Conservation (phyloP, 1,140 invertebrate species). For the Drosophila quadrilineata region DNA sequence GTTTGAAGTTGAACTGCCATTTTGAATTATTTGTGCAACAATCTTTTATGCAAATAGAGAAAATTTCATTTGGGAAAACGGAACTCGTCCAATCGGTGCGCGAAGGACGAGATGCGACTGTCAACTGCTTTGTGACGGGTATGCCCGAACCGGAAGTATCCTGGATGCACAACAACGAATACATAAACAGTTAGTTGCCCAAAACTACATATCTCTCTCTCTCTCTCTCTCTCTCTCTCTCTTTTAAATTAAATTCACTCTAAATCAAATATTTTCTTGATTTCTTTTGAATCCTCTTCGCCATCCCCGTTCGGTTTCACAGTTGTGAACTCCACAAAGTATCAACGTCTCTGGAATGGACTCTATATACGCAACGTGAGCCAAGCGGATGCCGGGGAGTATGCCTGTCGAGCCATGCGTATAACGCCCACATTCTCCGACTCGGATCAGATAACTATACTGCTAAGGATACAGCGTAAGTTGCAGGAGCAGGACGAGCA, state of each 20-base stretch:
- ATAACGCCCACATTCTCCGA: constrained; percentile 81
- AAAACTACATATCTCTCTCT: constrained; percentile 13
- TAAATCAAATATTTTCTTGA: constrained; percentile 22
- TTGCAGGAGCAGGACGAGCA: constrained; percentile 9
- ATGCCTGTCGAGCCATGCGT: constrained; percentile 83
- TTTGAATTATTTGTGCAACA: no score
- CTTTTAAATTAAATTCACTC: no score
- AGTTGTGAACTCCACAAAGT: constrained; percentile 76
- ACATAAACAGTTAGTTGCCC: constrained; percentile 74
- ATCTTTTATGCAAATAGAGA: constrained; percentile 72
- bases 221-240: no score
- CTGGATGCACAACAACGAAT: constrained; percentile 81
- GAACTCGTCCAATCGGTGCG: constrained; percentile 81
- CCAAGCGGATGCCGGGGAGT: constrained; percentile 83
- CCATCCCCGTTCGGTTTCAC: background rate
- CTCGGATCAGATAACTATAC: constrained; percentile 81
- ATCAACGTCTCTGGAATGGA: constrained; percentile 80
- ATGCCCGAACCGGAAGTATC: constrained; percentile 82
- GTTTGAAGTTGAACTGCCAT: no score
- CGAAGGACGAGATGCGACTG: constrained; percentile 81
- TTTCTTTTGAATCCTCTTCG: background rate
- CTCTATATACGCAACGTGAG: constrained; percentile 82
- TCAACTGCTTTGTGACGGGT: constrained; percentile 82
- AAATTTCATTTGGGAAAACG: constrained; percentile 82
- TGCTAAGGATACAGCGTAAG: constrained; percentile 83